Evolutionary conservation across 2,888 invertebrate genomes (phyloP).

Genomic region (Oxystoma pomonae): DNA sequence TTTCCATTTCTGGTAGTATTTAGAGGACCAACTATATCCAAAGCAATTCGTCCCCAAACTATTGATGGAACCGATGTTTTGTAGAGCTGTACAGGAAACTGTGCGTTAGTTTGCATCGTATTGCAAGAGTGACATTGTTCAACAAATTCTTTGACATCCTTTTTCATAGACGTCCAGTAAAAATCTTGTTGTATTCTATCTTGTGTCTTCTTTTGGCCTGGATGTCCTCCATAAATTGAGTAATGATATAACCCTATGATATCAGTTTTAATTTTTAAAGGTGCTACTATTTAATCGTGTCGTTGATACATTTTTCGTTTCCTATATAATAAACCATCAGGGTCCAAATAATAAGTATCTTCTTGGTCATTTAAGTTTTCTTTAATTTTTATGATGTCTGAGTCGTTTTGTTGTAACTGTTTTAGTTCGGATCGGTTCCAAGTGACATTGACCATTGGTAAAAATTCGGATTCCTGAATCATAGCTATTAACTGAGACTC

Average conservation of each 20-base stretch:
- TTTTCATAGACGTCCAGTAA: slow-evolving; percentile 30
- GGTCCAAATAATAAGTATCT: slow-evolving; percentile 12
- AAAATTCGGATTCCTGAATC: too few species aligned
- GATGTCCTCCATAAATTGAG: slow-evolving; percentile 30
- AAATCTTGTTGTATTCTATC: slow-evolving; percentile 24
- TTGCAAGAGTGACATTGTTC: slow-evolving; percentile 30
- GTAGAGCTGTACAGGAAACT: slow-evolving; percentile 12
- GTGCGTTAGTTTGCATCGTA: slow-evolving; percentile 27
- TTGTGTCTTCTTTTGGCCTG: slow-evolving; percentile 32
- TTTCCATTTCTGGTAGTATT: slow-evolving; percentile 25
- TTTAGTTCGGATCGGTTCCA: slow-evolving; percentile 9
- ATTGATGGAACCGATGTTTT: slow-evolving; percentile 24
- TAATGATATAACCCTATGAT: slow-evolving; percentile 26
- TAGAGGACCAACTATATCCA: neutral
- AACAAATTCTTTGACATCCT: slow-evolving; percentile 28
- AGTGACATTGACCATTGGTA: slow-evolving; percentile 3
- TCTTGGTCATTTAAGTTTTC: neutral
- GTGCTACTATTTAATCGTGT: slow-evolving; percentile 16
- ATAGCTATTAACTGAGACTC: too few species aligned
- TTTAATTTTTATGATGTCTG: neutral
- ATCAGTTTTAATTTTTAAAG: slow-evolving; percentile 11
- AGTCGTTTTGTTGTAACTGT: slow-evolving; percentile 10
- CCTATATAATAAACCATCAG: slow-evolving; percentile 4
- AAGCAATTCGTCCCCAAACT: slow-evolving; percentile 25
- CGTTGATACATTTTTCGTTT: neutral